phyloP scores from a whole-genome alignment of 2,888 invertebrate genomes.

The Himalopsyche japonica region DNA sequence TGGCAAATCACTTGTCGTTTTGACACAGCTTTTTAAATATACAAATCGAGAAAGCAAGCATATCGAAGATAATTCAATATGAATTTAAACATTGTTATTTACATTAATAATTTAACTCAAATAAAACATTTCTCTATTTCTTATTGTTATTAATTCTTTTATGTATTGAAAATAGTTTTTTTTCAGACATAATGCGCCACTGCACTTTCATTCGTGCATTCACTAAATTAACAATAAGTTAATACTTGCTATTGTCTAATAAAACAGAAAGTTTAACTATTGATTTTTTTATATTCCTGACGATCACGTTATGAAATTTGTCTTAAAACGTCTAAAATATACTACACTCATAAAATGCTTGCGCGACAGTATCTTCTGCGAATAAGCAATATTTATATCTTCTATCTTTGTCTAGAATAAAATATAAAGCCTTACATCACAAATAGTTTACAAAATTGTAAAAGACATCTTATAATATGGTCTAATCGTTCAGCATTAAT shows the following conservation, averaged over 20 bases:
- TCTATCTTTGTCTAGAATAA: neutral
- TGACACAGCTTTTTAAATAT: no score
- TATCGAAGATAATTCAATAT: no score
- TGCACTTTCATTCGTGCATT: neutral
- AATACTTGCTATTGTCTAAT: neutral
- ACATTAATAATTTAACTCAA: no score
- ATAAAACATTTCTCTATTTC: no score
- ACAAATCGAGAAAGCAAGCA: no score
- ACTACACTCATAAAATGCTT: neutral
- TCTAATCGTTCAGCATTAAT: no score
- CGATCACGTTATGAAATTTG: neutral
- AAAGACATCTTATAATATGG: no score
- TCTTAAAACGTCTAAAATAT: neutral
- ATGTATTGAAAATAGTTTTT: no score
- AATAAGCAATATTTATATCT: neutral
- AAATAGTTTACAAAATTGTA: neutral
- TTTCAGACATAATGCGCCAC: neutral
- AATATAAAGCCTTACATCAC: neutral
- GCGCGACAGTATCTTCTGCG: neutral
- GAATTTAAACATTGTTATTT: no score
- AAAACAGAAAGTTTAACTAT: neutral
- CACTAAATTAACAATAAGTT: neutral
- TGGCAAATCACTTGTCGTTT: no score
- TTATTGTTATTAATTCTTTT: no score
- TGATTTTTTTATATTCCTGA: neutral